These are phyloP conservation scores for Ophion ventricosus DNA, from an alignment of 2,888 invertebrate genomes.

Conservation along the genomic window DNA sequence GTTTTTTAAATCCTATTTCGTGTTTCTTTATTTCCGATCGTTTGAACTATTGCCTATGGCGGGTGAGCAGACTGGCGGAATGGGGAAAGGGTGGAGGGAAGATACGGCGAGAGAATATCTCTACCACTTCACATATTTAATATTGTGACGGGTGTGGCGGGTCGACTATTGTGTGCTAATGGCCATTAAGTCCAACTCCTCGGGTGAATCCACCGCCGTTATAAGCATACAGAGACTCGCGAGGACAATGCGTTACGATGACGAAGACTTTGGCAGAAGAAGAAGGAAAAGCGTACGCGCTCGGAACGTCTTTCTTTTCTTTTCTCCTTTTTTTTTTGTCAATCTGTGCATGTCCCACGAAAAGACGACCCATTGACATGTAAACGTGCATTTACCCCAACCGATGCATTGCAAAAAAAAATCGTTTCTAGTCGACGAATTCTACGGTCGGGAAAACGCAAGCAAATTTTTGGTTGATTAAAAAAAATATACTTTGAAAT, in stretches of 20 bases:
- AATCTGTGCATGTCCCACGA: conserved; percentile 33
- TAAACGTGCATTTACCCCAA: conserved; percentile 47
- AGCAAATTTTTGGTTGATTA: too few relatives aligned
- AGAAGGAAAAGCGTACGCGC: conserved; percentile 41
- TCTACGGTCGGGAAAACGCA: too few relatives aligned
- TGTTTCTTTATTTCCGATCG: conserved; percentile 11
- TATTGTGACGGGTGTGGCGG: conserved; percentile 73
- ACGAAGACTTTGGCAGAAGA: conserved; percentile 41
- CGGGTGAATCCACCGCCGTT: conserved; percentile 38
- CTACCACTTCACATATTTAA: conserved; percentile 55
- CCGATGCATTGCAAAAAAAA: too few relatives aligned
- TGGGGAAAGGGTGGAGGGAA: neutral
- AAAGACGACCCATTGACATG: conserved; percentile 64
- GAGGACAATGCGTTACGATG: conserved; percentile 48
- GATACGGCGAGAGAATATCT: conserved; percentile 5
- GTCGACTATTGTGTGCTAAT: conserved; percentile 76
- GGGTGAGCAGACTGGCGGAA: neutral
- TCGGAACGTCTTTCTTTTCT: conserved; percentile 52
- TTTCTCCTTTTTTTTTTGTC: conserved; percentile 24
- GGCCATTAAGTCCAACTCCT: conserved; percentile 52
- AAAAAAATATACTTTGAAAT: too few relatives aligned
- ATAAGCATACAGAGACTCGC: conserved; percentile 5
- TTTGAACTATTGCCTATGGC: conserved; percentile 32
- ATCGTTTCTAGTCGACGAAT: too few relatives aligned
- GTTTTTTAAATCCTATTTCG: conserved; percentile 13